A percentile compares a stretch with the other conserved stretches of the same genome.
phyloP scores from a whole-genome alignment of 2,113 vertebrate species.

The Enhydra lutris region DNA sequence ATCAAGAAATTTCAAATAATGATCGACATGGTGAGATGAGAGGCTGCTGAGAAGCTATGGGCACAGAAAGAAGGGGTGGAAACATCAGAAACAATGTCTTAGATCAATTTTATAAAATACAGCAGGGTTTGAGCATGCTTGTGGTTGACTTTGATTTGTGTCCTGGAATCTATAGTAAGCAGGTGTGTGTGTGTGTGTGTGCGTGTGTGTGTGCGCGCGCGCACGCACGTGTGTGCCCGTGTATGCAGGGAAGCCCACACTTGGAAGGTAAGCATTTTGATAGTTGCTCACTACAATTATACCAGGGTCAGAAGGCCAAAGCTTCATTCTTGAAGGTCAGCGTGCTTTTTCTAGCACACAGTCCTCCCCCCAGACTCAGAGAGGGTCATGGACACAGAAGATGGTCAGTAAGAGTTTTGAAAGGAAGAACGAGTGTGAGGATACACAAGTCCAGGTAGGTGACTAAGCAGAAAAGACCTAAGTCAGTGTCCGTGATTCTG shows the following conservation, averaged over 20 bases:
- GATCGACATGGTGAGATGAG: not conserved
- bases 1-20: not conserved
- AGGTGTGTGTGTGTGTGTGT: not conserved
- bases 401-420: not conserved
- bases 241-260: too few relatives aligned
- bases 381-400: not conserved
- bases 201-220: too few relatives aligned
- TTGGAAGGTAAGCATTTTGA: not conserved
- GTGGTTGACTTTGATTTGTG: not conserved
- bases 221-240: rapidly evolving
- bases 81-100: not conserved
- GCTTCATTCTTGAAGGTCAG: not conserved
- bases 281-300: not conserved
- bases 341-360: not conserved
- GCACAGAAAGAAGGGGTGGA: not conserved
- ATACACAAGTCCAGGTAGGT: rapidly evolving
- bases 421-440: not conserved
- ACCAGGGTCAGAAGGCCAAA: not conserved
- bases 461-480: not conserved
- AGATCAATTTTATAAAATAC: not conserved
- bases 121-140: not conserved
- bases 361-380: not conserved
- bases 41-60: not conserved
- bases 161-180: not conserved
- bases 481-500: not conserved